Evolutionary conservation across 2,888 invertebrate genomes (phyloP).

Genomic region (Bombylius discolor): DNA sequence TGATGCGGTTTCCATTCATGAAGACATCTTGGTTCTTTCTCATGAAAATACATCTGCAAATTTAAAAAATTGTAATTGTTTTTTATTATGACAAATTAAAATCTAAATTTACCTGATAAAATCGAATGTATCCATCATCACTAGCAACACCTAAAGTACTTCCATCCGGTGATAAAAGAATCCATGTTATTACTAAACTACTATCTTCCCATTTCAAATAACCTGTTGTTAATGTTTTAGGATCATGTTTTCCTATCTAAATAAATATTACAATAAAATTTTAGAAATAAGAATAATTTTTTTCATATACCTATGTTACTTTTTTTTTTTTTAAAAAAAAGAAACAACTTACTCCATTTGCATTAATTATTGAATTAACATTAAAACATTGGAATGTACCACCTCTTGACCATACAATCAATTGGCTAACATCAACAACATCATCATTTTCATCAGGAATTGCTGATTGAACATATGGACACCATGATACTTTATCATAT

Average conservation of each 20-base stretch:
- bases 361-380: constrained; percentile 26
- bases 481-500: constrained; percentile 76
- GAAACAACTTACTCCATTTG: constrained; percentile 26
- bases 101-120: constrained; percentile 60
- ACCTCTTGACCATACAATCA: constrained; percentile 69
- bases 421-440: constrained; percentile 55
- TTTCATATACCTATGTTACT: too few species aligned
- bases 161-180: constrained; percentile 87
- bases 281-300: too few species aligned
- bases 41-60: constrained; percentile 52
- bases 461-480: constrained; percentile 65
- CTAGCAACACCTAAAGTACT: constrained; percentile 86
- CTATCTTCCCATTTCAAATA: constrained; percentile 39
- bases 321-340: too few species aligned
- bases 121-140: constrained; percentile 78
- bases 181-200: constrained; percentile 59
- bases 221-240: constrained; percentile 26
- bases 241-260: constrained; percentile 27
- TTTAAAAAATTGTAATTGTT: neutral
- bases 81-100: neutral
- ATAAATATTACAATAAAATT: too few species aligned
- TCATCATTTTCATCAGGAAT: constrained; percentile 40
- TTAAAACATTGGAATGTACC: constrained; percentile 41
- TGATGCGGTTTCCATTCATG: constrained; percentile 91
- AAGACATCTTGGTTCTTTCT: constrained; percentile 63